Base-by-base conservation (phyloP, 2,888 invertebrate species). In the Sphaerophoria taeniata region DNA sequence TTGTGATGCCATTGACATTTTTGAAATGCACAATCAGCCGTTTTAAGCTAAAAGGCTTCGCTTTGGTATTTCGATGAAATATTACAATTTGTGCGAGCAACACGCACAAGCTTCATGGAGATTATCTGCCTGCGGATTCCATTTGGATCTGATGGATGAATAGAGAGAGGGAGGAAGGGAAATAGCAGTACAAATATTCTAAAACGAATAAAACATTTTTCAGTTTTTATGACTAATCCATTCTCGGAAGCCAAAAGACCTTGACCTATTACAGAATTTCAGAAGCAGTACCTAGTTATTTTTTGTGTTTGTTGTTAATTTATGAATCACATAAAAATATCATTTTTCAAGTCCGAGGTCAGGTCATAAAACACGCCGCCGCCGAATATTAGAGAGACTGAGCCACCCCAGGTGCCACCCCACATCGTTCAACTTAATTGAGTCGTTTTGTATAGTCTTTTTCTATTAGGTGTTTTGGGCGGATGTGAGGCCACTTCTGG, bases 241-340 rank as follows among this genome's bases (percentile, higher is more conserved):
- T 61, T 49, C 31, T 45, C 39, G 12, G 14, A 61, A 77, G 49
- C 45, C 61, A 5, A 7, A 45, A 73, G 63, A 65, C 77, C 83
- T 83, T 83, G 83, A 83, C 78, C 83, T 45, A 83, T 65, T 70
- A 55, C 55, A 75, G 11, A 69, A 67, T 56, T 83, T 65, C 34
- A 67, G 43, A 69, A 56, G 70, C 45, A 12, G 56, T 67, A 73
- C 36, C 1, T 51, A 9, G n/a, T 0, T 34, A 9, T 56, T 49
- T 49, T 34, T 12, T 36, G 6, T 67, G 47, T 47, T 36, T 53
- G 5, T 67, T 51, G 73, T 82, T 61, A 82, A 24, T 45, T 71
- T 71, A 61, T 45, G 45, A 61, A 47, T 72, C 65, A 56, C 33
- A 11, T 34, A 49, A 34, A 39, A 63, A 70, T 51, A 45, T 58